These are phyloP conservation scores for Pteria penguin DNA, from an alignment of 2,888 invertebrate species.

Conservation along the genomic window DNA sequence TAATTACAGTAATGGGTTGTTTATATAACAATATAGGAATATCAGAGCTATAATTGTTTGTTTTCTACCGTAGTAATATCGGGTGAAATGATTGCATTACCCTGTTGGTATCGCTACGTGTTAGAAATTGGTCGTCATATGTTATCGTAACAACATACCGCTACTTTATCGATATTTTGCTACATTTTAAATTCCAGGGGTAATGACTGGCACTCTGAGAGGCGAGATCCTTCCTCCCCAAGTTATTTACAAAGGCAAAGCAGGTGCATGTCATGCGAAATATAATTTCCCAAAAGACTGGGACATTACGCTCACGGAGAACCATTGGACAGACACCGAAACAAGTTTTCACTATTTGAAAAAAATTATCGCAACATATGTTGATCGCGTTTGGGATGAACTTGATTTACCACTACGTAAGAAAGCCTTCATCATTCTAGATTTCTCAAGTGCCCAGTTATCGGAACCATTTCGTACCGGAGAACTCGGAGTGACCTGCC, in stretches of 20 bases:
- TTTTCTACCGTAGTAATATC: no score
- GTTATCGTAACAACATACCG: no score
- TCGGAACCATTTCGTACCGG: not conserved
- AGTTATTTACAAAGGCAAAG: constrained; percentile 10
- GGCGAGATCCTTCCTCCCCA: constrained; percentile 14
- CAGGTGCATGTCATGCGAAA: constrained; percentile 14
- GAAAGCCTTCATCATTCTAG: constrained; percentile 10
- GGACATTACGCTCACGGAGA: constrained; percentile 12
- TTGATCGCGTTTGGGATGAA: constrained; percentile 2
- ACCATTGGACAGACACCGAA: constrained; percentile 10
- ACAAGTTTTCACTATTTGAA: constrained; percentile 2
- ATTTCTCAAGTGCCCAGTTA: constrained; percentile 16
- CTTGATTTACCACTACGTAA: constrained; percentile 7
- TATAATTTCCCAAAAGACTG: constrained; percentile 7
- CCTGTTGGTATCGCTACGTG: no score
- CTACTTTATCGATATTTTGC: no score
- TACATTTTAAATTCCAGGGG: not conserved
- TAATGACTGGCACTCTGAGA: constrained; percentile 9
- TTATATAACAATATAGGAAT: no score
- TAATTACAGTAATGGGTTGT: no score
- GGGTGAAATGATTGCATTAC: no score
- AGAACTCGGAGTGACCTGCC: not conserved
- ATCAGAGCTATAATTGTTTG: no score
- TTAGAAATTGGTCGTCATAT: no score
- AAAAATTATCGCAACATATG: constrained; percentile 12